Evolutionary conservation across 92 coral and sea anemone genomes (phyloP).

Genomic region (Paramuricea clavata): DNA sequence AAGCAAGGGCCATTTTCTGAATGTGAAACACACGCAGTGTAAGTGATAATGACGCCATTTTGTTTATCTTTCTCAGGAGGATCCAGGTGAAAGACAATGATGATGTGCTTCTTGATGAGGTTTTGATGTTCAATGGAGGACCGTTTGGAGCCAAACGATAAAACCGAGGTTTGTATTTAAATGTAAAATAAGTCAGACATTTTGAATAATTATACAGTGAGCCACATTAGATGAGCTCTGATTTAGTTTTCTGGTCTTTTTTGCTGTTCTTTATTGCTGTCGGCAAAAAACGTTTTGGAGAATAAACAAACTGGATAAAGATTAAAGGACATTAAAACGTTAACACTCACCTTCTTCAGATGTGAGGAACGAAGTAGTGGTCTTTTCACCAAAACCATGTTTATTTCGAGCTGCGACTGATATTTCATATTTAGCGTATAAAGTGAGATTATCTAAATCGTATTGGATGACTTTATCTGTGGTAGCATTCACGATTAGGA

Average conservation of each 20-base stretch:
- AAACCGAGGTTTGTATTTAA: neutral
- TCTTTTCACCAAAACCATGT: slow-evolving; percentile 1
- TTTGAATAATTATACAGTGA: no score
- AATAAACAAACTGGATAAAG: no score
- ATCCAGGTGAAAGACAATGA: neutral
- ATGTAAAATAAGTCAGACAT: no score
- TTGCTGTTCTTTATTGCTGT: no score
- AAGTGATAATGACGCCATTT: neutral
- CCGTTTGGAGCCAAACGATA: neutral
- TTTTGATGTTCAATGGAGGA: neutral
- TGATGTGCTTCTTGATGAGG: neutral
- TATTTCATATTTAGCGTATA: slow-evolving; percentile 1
- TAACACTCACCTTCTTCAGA: neutral
- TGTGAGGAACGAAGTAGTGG: neutral
- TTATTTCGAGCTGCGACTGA: neutral
- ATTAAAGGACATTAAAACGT: no score
- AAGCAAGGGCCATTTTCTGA: neutral
- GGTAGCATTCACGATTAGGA: neutral
- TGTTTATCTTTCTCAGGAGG: neutral
- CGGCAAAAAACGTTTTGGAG: no score
- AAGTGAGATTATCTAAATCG: neutral
- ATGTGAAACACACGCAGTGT: neutral
- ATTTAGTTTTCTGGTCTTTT: no score
- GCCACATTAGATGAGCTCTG: no score
- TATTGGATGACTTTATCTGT: neutral